phyloP scores from a whole-genome alignment of 1,140 invertebrate species.

The Trichonephila inaurata region DNA sequence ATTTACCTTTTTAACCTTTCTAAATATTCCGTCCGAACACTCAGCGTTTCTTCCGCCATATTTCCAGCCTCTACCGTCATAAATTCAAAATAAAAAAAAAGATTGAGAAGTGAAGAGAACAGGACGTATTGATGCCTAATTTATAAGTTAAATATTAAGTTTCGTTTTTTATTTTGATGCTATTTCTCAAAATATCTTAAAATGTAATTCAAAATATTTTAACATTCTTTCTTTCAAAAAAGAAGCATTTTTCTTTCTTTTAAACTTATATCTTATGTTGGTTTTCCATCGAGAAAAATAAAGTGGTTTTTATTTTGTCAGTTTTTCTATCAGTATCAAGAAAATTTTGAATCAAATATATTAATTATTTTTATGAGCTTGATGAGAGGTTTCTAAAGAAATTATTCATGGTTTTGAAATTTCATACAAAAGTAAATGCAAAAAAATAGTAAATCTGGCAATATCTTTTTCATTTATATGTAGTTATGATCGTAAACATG shows the following conservation, averaged over 20 bases:
- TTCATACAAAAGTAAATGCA: neutral
- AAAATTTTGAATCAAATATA: too few species aligned
- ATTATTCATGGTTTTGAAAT: neutral
- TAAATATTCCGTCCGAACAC: slow-evolving; percentile 65
- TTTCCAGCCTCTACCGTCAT: neutral
- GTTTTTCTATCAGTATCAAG: too few species aligned
- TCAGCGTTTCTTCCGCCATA: slow-evolving; percentile 73
- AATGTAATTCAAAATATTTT: too few species aligned
- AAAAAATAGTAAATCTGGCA: slow-evolving; percentile 58
- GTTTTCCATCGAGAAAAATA: too few species aligned
- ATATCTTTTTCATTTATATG: slow-evolving; percentile 31
- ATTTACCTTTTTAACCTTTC: slow-evolving; percentile 69
- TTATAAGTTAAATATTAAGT: neutral
- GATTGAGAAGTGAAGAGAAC: neutral
- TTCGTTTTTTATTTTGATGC: neutral
- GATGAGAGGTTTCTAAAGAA: neutral
- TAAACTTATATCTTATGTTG: too few species aligned
- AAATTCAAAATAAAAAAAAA: slow-evolving; percentile 8
- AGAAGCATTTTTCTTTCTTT: too few species aligned
- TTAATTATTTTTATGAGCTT: neutral
- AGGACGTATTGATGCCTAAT: neutral
- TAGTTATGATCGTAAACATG: slow-evolving; percentile 77
- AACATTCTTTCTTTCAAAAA: too few species aligned
- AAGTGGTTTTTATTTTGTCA: too few species aligned
- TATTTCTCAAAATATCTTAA: neutral